A percentile compares a stretch with the other conserved stretches of the same genome.
phyloP scores from a whole-genome alignment of 2,797 vertebrate genomes.

The Graptemys geographica region DNA sequence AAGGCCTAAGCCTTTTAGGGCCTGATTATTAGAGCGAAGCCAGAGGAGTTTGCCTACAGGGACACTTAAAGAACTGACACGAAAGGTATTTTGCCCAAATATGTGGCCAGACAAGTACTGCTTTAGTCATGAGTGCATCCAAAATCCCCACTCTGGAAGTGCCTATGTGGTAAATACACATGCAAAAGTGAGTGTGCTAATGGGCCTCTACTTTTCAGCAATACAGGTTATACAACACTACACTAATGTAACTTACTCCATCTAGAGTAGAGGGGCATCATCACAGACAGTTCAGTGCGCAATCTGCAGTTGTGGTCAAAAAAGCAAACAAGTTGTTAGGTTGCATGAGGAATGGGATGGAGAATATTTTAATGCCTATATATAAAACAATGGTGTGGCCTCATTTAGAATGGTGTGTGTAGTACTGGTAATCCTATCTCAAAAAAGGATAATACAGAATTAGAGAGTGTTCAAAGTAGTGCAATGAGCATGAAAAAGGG shows the following conservation, averaged over 20 bases:
- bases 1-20: not conserved
- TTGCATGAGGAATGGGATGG: not conserved
- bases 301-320: slow-evolving; percentile 18
- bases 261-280: not conserved
- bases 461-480: not conserved
- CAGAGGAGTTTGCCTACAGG: not conserved
- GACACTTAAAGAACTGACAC: not conserved
- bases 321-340: slow-evolving; percentile 21
- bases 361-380: not conserved
- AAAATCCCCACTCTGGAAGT: not conserved
- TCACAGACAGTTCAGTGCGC: not conserved
- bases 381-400: not conserved
- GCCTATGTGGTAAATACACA: not conserved
- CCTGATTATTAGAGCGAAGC: not conserved
- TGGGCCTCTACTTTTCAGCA: not conserved
- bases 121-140: not conserved
- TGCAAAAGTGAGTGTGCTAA: not conserved
- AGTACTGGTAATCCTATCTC: fast-evolving
- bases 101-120: not conserved
- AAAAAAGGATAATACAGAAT: not conserved
- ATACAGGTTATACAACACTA: no score
- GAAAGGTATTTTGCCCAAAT: not conserved
- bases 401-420: fast-evolving
- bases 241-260: not conserved
- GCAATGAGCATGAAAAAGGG: not conserved